Evolutionary conservation across 2,888 invertebrate species (phyloP).

Genomic region (Caenorhabditis sp.): DNA sequence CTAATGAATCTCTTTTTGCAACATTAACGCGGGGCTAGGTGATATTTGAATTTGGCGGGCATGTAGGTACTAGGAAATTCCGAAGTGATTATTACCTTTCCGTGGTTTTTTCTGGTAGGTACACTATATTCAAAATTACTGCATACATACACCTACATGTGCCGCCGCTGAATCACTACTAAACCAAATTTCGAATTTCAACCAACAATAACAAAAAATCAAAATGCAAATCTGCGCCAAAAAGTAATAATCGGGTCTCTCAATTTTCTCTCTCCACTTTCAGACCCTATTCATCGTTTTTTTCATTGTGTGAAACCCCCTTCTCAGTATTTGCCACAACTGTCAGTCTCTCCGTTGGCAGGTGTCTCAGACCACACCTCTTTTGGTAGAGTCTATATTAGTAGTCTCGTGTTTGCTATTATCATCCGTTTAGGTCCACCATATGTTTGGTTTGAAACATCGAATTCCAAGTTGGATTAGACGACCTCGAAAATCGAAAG

Average conservation of each 20-base stretch:
- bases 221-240: conserved; percentile 37
- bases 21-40: too few species aligned
- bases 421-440: conserved; percentile 4
- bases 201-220: neutral
- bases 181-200: conserved; percentile 13
- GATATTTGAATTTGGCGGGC: too few species aligned
- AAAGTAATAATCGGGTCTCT: conserved; percentile 46
- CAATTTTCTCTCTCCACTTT: conserved; percentile 17
- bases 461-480: conserved; percentile 1
- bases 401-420: neutral
- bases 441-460: conserved; percentile 9
- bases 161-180: too few species aligned
- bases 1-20: neutral
- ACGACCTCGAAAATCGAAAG: conserved; percentile 19
- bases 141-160: too few species aligned
- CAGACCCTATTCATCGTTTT: conserved; percentile 43
- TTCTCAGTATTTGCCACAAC: conserved; percentile 57
- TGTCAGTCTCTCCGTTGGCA: conserved; percentile 34
- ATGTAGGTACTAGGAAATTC: too few species aligned
- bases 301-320: conserved; percentile 38
- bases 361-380: conserved; percentile 43
- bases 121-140: too few species aligned
- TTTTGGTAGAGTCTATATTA: conserved; percentile 1
- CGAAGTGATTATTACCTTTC: too few species aligned
- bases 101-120: too few species aligned